Evolutionary conservation across 2,888 invertebrate genomes (phyloP).

Genomic region (Drosophila aldrichi): DNA sequence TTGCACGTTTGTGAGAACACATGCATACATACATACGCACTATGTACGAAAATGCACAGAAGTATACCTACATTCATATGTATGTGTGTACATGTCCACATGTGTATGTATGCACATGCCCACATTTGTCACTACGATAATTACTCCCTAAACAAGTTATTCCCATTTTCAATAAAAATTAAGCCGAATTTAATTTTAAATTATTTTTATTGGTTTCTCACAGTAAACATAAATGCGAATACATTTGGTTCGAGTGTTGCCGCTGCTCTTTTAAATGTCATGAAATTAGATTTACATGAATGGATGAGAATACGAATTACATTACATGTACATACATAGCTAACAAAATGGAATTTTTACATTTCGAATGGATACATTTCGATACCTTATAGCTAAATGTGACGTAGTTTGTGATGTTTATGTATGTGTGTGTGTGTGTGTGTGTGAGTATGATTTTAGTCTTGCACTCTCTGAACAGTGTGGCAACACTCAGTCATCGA

Average conservation of each 20-base stretch:
- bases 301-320: slow-evolving; percentile 18
- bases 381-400: slow-evolving; percentile 37
- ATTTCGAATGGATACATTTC: slow-evolving; percentile 18
- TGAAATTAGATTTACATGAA: slow-evolving; percentile 15
- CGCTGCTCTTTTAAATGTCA: slow-evolving; percentile 21
- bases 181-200: background rate
- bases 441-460: slow-evolving; percentile 22
- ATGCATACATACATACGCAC: background rate
- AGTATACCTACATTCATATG: background rate
- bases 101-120: background rate
- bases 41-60: background rate
- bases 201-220: slow-evolving; percentile 34
- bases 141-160: background rate
- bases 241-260: slow-evolving; percentile 14
- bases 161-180: background rate
- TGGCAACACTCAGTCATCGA: slow-evolving; percentile 22
- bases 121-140: background rate
- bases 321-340: slow-evolving; percentile 7
- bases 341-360: slow-evolving; percentile 18
- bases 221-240: slow-evolving; percentile 30
- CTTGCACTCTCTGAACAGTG: slow-evolving; percentile 48
- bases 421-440: background rate
- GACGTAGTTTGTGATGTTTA: slow-evolving; percentile 28
- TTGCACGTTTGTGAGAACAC: too few species aligned
- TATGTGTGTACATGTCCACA: too few species aligned